These are phyloP conservation scores for Mola mola DNA, from an alignment of 2,113 vertebrate genomes.

Conservation along the genomic window DNA sequence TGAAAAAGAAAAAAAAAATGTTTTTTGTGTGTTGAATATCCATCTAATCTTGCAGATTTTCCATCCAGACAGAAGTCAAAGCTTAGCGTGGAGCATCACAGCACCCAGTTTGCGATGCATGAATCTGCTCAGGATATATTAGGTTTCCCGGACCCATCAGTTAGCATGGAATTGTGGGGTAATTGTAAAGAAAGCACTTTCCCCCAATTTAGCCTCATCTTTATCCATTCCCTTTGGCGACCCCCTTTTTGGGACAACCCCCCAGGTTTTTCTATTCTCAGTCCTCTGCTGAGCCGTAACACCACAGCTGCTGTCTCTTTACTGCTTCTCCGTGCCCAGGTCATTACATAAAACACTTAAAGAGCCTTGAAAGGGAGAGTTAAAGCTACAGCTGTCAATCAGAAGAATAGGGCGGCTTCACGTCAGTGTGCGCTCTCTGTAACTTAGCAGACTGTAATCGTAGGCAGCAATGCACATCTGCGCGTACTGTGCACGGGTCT, in stretches of 20 bases:
- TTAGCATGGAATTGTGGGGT: constrained; percentile 26
- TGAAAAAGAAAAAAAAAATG: constrained; percentile 11
- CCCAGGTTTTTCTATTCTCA: constrained; percentile 61
- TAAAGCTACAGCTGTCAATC: constrained; percentile 74
- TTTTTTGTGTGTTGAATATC: not conserved
- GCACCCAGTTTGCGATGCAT: constrained; percentile 19
- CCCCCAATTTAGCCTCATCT: constrained; percentile 23
- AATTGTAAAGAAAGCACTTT: constrained; percentile 44
- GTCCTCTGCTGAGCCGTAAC: constrained; percentile 58
- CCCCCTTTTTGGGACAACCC: constrained; percentile 28
- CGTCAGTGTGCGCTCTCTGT: constrained; percentile 53
- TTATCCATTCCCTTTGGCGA: constrained; percentile 12
- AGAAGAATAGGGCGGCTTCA: constrained; percentile 32
- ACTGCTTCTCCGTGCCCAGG: constrained; percentile 61
- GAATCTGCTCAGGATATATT: constrained; percentile 22
- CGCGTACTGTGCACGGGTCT: constrained; percentile 8
- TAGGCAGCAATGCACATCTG: constrained; percentile 2
- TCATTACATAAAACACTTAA: constrained; percentile 67
- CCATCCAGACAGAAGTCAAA: constrained; percentile 29
- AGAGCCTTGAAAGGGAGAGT: constrained; percentile 54
- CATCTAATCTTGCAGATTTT: constrained; percentile 30
- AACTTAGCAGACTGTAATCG: constrained; percentile 32
- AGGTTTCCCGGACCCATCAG: constrained; percentile 32
- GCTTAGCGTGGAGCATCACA: constrained; percentile 1
- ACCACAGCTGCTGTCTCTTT: constrained; percentile 71